Conservation (phyloP, 2,113 vertebrate species). For the Gopherus evgoodei region DNA sequence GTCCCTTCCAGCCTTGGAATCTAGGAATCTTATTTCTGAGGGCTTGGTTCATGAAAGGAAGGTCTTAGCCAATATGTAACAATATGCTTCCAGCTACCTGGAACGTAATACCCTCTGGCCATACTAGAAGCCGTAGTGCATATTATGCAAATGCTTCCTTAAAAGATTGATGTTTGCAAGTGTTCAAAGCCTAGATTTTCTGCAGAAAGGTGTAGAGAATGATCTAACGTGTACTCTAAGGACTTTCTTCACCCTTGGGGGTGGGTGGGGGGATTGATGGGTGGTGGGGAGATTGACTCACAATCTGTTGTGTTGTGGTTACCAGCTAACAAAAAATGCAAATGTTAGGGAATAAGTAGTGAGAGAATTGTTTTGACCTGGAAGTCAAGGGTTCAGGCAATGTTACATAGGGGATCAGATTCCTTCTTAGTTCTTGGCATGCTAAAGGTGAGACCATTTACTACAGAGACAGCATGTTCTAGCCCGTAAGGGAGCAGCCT, state of each 20-base stretch:
- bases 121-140: background rate
- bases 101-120: background rate
- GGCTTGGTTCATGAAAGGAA: background rate
- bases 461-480: background rate
- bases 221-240: background rate
- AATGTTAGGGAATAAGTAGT: accelerated
- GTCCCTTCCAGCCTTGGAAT: background rate
- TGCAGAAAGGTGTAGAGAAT: background rate
- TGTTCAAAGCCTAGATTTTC: background rate
- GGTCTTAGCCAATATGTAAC: background rate
- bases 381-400: accelerated
- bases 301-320: background rate
- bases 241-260: background rate
- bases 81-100: background rate
- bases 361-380: background rate
- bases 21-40: background rate
- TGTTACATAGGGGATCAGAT: accelerated
- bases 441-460: background rate
- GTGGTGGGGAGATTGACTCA: background rate
- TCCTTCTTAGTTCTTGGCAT: background rate
- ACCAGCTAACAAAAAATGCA: background rate
- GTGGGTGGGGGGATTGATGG: background rate
- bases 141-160: background rate
- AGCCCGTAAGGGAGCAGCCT: background rate
- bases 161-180: background rate